These are phyloP conservation scores for Steinernema carpocapsae DNA, from an alignment of 2,888 invertebrate genomes.

Conservation along the genomic window DNA sequence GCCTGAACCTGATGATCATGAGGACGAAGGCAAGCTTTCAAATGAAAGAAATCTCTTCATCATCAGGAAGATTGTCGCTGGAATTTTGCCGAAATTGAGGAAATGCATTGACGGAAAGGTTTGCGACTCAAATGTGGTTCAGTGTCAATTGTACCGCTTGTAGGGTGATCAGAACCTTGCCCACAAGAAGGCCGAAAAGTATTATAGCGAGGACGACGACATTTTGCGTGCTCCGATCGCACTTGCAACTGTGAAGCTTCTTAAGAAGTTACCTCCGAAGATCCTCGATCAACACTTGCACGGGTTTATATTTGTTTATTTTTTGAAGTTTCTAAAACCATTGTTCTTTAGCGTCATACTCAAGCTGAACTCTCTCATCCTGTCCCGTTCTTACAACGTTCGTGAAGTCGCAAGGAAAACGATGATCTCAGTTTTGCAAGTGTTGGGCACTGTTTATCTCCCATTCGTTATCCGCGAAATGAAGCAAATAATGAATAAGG, in stretches of 20 bases:
- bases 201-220: conserved; percentile 76
- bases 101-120: conserved; percentile 73
- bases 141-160: conserved; percentile 14
- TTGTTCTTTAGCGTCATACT: conserved; percentile 56
- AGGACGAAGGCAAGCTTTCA: conserved; percentile 13
- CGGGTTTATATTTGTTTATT: conserved; percentile 74
- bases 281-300: conserved; percentile 61
- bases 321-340: background rate
- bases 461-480: conserved; percentile 81
- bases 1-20: conserved; percentile 25
- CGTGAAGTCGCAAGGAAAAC: conserved; percentile 84
- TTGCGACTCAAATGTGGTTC: background rate
- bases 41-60: conserved; percentile 72
- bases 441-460: conserved; percentile 83
- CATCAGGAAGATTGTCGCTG: conserved; percentile 77
- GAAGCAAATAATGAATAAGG: conserved; percentile 80
- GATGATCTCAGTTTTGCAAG: conserved; percentile 86
- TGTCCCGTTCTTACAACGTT: conserved; percentile 76
- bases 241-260: conserved; percentile 85
- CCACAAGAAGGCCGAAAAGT: conserved; percentile 36
- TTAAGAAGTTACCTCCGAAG: conserved; percentile 81
- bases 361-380: conserved; percentile 87
- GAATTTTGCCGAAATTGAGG: conserved; percentile 82
- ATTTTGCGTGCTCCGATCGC: conserved; percentile 88
- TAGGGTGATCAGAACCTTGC: background rate